Conservation (phyloP, 2,888 invertebrate species). For the Caenorhabditis sinica region DNA sequence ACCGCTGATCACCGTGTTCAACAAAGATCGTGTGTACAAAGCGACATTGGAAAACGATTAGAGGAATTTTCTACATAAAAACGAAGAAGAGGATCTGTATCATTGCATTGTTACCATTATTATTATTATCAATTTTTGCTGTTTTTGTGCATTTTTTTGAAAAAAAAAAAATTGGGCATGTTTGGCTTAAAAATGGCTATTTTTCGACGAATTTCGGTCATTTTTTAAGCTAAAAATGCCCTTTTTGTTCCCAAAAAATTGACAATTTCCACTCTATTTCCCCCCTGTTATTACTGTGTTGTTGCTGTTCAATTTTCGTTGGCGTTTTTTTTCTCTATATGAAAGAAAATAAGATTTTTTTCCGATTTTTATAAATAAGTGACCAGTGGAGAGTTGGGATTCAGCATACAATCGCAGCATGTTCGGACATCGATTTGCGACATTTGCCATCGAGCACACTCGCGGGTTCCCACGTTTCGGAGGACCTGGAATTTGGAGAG, state of each 20-base stretch:
- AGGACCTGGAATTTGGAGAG: slow-evolving; percentile 74
- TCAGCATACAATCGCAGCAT: slow-evolving; percentile 76
- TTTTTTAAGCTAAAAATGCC: no score
- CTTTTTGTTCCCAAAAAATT: no score
- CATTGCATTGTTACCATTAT: slow-evolving; percentile 25
- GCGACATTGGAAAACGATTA: slow-evolving; percentile 39
- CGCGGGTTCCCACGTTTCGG: slow-evolving; percentile 70
- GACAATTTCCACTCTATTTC: no score
- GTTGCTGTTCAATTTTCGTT: slow-evolving; percentile 6
- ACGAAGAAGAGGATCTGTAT: slow-evolving; percentile 38
- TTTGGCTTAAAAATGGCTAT: no score
- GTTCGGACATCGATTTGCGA: slow-evolving; percentile 71
- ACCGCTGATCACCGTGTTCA: slow-evolving; percentile 60
- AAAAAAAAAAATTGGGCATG: no score
- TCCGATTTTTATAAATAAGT: slow-evolving; percentile 58
- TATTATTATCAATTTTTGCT: slow-evolving; percentile 9
- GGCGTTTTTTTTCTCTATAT: neutral
- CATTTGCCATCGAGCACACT: slow-evolving; percentile 74
- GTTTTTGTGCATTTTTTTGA: neutral
- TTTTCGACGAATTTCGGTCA: no score
- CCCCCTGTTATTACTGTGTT: no score
- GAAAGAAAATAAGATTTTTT: no score
- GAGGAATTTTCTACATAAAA: no score
- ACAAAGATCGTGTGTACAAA: slow-evolving; percentile 65
- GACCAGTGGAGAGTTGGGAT: slow-evolving; percentile 73